These are phyloP conservation scores for Sebastes schlegelii DNA, from an alignment of 2,113 vertebrate genomes.

Conservation along the genomic window DNA sequence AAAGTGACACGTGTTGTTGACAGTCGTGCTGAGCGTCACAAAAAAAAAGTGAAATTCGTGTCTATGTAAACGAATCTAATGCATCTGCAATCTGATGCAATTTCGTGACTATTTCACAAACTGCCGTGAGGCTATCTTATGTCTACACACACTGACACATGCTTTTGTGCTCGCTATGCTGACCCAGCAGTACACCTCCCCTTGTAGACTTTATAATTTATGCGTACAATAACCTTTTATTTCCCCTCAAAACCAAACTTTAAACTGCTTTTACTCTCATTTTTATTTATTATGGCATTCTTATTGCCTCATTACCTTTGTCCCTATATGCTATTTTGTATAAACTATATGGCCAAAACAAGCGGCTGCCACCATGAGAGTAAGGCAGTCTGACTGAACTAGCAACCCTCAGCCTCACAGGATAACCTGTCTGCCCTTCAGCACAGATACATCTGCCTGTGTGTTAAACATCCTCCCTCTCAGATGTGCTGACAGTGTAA, in stretches of 20 bases:
- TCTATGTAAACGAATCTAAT: too few species aligned
- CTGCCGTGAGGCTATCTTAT: too few species aligned
- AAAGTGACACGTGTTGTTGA: too few species aligned
- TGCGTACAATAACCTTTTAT: constrained; percentile 9
- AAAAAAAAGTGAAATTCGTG: too few species aligned
- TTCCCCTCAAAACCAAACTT: neutral
- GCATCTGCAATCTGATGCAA: too few species aligned
- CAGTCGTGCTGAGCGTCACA: too few species aligned
- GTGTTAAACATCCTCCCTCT: constrained; percentile 38
- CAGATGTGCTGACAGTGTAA: constrained; percentile 52
- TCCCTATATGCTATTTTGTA: neutral
- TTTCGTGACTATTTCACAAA: too few species aligned
- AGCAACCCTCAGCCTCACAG: constrained; percentile 23
- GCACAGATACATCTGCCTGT: constrained; percentile 29
- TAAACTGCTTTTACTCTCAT: neutral
- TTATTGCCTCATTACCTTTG: neutral
- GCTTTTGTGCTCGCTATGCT: constrained; percentile 12
- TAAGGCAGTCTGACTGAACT: constrained; percentile 19
- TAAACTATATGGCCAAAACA: neutral
- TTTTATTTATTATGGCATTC: neutral
- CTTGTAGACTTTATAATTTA: constrained; percentile 19
- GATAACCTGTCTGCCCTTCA: constrained; percentile 35
- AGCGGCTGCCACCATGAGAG: constrained; percentile 15
- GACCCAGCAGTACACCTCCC: constrained; percentile 12
- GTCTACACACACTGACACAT: neutral